Conservation (phyloP, 1,140 invertebrate genomes). For the Danaus melanippus region DNA sequence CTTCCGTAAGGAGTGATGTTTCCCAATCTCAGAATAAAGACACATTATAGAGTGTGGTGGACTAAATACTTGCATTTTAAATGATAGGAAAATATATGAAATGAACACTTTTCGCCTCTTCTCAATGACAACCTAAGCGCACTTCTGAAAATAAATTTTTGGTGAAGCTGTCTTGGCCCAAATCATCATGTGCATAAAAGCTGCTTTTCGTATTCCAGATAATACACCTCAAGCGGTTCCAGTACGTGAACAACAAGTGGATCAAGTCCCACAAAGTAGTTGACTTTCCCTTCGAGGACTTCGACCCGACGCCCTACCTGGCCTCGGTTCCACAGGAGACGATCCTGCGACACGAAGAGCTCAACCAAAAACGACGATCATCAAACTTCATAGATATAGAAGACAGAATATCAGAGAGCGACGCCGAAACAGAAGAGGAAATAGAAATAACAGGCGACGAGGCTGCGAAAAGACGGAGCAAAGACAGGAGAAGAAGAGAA, state of each 20-base stretch:
- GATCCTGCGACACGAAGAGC: conserved; percentile 75
- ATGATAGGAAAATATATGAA: too few relatives aligned
- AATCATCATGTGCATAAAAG: too few relatives aligned
- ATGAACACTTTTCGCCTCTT: too few relatives aligned
- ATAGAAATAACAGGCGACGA: conserved; percentile 15
- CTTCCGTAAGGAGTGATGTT: too few relatives aligned
- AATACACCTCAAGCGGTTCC: conserved; percentile 91
- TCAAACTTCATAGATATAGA: conserved; percentile 35
- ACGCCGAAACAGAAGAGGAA: conserved; percentile 33
- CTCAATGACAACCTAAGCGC: too few relatives aligned
- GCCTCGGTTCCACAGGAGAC: conserved; percentile 84
- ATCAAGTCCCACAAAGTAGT: conserved; percentile 95
- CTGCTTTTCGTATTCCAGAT: conserved; percentile 73
- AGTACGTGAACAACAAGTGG: conserved; percentile 90
- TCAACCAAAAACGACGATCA: conserved; percentile 41
- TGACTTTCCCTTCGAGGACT: conserved; percentile 86
- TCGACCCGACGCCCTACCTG: conserved; percentile 86
- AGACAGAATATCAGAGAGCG: conserved; percentile 34
- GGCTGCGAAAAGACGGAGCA: conserved; percentile 11
- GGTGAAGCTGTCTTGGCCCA: too few relatives aligned
- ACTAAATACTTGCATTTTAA: too few relatives aligned
- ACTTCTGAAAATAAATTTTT: too few relatives aligned
- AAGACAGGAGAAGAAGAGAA: conserved; percentile 18
- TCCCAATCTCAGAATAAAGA: too few relatives aligned
- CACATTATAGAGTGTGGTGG: too few relatives aligned